Evolutionary conservation across 2,888 invertebrate genomes (phyloP), one percentile per base, ranked within the genome.

Genomic region (Lathronympha strigana): DNA sequence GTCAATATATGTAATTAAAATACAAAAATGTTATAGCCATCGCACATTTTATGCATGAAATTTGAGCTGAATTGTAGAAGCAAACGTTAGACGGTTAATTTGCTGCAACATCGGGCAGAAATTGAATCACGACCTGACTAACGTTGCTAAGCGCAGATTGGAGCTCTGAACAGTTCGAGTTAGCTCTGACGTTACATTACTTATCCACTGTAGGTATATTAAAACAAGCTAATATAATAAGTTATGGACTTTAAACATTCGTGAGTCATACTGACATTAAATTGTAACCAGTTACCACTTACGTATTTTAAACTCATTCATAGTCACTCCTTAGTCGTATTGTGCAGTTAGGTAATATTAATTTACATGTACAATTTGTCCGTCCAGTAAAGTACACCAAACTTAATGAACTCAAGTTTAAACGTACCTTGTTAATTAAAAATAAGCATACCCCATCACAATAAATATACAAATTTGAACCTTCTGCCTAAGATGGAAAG

Each of bases 121-220:
- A 50, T 50, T 50, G 50, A 50, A 50, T 50, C 50, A 50, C 28
- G 17, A 50, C 28, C 50, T 15, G 50, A 21, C 21, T 45, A 45
- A 50, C 50, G 31, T 50, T 50, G 9, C 50, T 28, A 23, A 5
- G 25, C 31, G 15, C 31, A 17, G 50, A 31, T 50, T 50, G 50
- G 28, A 17, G 50, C 28, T 28, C 4, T 28, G 31, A 28, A 17
- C 31, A 3, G 45, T 45, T 21, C 4, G 45, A 45, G 21, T 45
- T 45, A 13, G 40, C 40, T 2, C 21, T 19, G 21, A 21, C 11
- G 17, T 43, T 19, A 43, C 8, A 21, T 45, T 21, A 21, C 45
- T 21, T 45, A 8, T 21, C 17, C 17, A 17, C 6, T 8, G 8
- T 4, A 28, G 3, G 4, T 3, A 28, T 28, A 28, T n/a, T n/a